A percentile compares a stretch with the other conserved stretches of the same genome.
Evolutionary conservation across 1,140 invertebrate genomes (phyloP).

Genomic region (Cydia strobilella): DNA sequence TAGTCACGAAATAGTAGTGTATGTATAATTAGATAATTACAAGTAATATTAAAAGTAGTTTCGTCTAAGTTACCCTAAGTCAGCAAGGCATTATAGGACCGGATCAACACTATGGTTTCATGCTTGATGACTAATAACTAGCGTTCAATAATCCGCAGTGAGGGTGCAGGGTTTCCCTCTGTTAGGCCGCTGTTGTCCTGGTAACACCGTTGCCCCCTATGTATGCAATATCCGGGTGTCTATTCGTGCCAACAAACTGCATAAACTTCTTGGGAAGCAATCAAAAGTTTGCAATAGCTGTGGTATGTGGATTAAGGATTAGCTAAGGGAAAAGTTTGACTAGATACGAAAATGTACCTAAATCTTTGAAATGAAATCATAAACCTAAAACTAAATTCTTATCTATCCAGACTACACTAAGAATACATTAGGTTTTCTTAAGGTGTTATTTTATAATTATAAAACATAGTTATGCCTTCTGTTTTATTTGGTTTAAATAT

Average conservation of each 20-base stretch:
- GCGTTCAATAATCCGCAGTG: slow-evolving; percentile 5
- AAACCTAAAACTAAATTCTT: too few relatives aligned
- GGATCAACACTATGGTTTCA: slow-evolving; percentile 24
- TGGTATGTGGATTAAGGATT: background rate
- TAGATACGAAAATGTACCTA: too few relatives aligned
- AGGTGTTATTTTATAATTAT: too few relatives aligned
- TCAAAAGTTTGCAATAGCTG: slow-evolving; percentile 23
- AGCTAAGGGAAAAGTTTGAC: background rate
- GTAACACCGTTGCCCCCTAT: slow-evolving; percentile 52
- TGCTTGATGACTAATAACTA: slow-evolving; percentile 49
- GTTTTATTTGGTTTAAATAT: too few relatives aligned
- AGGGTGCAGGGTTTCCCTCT: slow-evolving; percentile 57
- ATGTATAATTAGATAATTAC: too few relatives aligned
- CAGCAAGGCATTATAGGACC: slow-evolving; percentile 1
- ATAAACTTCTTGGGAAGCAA: slow-evolving; percentile 30
- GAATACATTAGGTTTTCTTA: too few relatives aligned
- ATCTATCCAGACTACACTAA: too few relatives aligned
- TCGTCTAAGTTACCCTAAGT: background rate
- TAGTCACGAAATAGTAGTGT: too few relatives aligned
- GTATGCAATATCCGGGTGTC: slow-evolving; percentile 52
- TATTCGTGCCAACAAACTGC: slow-evolving; percentile 43
- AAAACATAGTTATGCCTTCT: too few relatives aligned
- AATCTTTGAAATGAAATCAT: too few relatives aligned
- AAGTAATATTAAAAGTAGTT: too few relatives aligned
- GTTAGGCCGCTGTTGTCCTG: slow-evolving; percentile 69